Evolutionary conservation across 2,797 vertebrate species (phyloP), one percentile per base, ranked within the genome.

Genomic region (Halcyon badia): DNA sequence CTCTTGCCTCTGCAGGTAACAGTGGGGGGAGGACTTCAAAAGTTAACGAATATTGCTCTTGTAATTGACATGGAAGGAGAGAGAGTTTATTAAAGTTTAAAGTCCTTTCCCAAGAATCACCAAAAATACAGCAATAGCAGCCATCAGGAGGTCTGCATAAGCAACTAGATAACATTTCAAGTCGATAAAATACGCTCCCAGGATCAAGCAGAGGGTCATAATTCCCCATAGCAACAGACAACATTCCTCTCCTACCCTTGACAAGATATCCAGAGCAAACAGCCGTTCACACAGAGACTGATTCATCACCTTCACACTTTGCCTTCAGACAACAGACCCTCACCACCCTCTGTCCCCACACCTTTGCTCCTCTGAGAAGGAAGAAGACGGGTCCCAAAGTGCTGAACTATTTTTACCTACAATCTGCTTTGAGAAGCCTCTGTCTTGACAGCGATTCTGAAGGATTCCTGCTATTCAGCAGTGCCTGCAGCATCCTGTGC

Each of bases 381-480:
- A 88, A 89, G 80, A 73, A 84, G 73, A 78, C 80, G 84, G 83
- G 75, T 90, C 64, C 64, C 49, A 73, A 1, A 3, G 58, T 41
- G 66, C 70, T 79, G 73, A 82, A 70, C 51, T 64, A 82, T 28
- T 66, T 85, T 56, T 61, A 88, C 94, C 85, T 65, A 87, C 60
- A 77, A 13, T 60, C 64, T 87, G 37, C 88, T 60, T 66, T 66
- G 62, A 95, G 61, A 58, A 95, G 71, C 42, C 72, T 94, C 92
- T 96, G 70, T 84, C 90, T 94, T 94, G 82, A 94, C 76, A 84
- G 60, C 8, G 0, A 19, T 73, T 87, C 82, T 77, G 89, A 89
- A 75, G 81, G 87, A 92, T 90, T 95, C 95, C 69, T 94, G 87
- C 78, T 86, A 69, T n/a, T 90, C 78, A 78, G 31, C 84, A 78